Evolutionary conservation across 37 sponge, comb jelly and placozoan genomes (phyloP).

Genomic region (Oopsacas minuta): DNA sequence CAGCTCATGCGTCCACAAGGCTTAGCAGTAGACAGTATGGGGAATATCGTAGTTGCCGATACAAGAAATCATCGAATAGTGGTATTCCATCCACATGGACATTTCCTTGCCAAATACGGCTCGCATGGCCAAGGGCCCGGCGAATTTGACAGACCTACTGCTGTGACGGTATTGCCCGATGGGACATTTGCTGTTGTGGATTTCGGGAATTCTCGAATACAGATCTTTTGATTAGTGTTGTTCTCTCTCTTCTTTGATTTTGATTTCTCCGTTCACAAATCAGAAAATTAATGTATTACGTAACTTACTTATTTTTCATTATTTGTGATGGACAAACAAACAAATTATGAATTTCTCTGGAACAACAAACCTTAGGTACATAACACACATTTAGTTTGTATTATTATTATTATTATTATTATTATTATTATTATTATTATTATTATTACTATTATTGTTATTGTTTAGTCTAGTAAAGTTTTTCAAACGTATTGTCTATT

Average conservation of each 20-base stretch:
- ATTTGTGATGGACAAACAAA: no score
- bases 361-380: no score
- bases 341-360: no score
- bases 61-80: slow-evolving; percentile 71
- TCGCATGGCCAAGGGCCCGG: slow-evolving; percentile 38
- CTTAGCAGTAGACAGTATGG: slow-evolving; percentile 66
- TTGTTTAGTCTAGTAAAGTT: no score
- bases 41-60: slow-evolving; percentile 57
- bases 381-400: no score
- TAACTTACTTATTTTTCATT: no score
- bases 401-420: no score
- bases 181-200: slow-evolving; percentile 62
- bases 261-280: background rate
- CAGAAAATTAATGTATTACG: no score
- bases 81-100: slow-evolving; percentile 56
- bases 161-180: slow-evolving; percentile 53
- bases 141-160: slow-evolving; percentile 68
- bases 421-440: no score
- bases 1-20: slow-evolving; percentile 81
- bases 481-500: background rate
- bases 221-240: slow-evolving; percentile 39
- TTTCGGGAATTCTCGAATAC: slow-evolving; percentile 71
- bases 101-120: slow-evolving; percentile 59
- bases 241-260: background rate
- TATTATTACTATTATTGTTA: no score